phyloP scores from a whole-genome alignment of 1,140 invertebrate species.

The Aphelenchoides besseyi region DNA sequence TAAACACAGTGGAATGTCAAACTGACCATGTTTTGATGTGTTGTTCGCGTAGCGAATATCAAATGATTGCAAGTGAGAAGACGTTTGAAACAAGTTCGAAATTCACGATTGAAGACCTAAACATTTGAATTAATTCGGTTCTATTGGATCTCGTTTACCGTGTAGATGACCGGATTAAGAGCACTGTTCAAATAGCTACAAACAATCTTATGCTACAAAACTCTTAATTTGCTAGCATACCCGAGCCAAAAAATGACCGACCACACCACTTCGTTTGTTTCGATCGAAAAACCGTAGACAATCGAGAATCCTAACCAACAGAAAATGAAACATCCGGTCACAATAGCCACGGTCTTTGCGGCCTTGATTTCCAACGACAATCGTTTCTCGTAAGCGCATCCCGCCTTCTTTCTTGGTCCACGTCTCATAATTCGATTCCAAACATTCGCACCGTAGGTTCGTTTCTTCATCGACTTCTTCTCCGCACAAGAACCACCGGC shows the following conservation, averaged over 20 bases:
- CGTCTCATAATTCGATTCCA: conserved; percentile 45
- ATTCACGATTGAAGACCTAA: conserved; percentile 62
- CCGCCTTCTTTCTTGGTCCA: conserved; percentile 44
- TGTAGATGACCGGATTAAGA: conserved; percentile 58
- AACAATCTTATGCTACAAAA: background rate
- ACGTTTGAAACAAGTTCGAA: conserved; percentile 59
- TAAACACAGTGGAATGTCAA: conserved; percentile 11
- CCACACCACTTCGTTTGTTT: conserved; percentile 57
- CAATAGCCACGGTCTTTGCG: conserved; percentile 82
- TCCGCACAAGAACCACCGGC: background rate
- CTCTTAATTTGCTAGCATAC: conserved; percentile 36
- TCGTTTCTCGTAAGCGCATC: conserved; percentile 61
- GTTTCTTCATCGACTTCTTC: conserved; percentile 32
- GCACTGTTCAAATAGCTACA: conserved; percentile 48
- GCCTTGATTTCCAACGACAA: conserved; percentile 67
- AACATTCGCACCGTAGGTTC: conserved; percentile 37
- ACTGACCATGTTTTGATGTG: conserved; percentile 35
- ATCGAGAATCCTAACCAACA: conserved; percentile 97
- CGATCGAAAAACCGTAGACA: conserved; percentile 77
- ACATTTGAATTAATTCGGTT: conserved; percentile 21
- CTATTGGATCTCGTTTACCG: conserved; percentile 26
- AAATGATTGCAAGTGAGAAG: conserved; percentile 61
- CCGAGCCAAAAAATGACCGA: conserved; percentile 62
- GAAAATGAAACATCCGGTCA: conserved; percentile 93
- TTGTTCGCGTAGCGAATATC: conserved; percentile 41